These are phyloP conservation scores for Oeneis ivallda DNA, from an alignment of 2,888 invertebrate genomes.

Conservation along the genomic window DNA sequence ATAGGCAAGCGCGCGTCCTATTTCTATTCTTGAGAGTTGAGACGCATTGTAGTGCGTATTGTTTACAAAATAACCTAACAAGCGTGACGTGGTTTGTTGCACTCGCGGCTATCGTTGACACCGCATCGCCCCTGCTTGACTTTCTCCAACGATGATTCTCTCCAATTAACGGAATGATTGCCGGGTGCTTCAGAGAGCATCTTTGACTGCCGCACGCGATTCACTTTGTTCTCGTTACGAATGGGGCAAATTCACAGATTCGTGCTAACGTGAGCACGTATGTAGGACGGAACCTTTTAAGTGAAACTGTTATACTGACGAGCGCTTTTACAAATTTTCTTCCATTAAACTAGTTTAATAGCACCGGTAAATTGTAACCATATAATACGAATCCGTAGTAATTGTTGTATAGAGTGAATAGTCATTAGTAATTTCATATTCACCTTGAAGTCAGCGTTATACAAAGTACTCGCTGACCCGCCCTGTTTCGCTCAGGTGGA, in stretches of 20 bases:
- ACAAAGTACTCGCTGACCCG: too few relatives aligned
- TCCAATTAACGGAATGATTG: constrained; percentile 81
- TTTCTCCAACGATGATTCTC: constrained; percentile 79
- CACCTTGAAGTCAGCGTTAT: too few relatives aligned
- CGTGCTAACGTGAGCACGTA: constrained; percentile 26
- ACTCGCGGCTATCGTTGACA: constrained; percentile 71
- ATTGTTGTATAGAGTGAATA: not conserved
- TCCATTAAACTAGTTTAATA: constrained; percentile 1
- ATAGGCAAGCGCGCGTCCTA: constrained; percentile 2
- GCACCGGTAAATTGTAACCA: not conserved
- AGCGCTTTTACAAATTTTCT: constrained; percentile 2
- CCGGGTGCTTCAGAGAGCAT: constrained; percentile 56
- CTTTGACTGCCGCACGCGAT: constrained; percentile 68
- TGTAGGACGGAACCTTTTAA: constrained; percentile 18
- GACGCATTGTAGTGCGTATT: constrained; percentile 17
- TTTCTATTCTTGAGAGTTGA: constrained; percentile 11
- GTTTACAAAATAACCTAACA: constrained; percentile 32
- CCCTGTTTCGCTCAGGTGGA: too few relatives aligned
- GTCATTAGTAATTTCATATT: not conserved
- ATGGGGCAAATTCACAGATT: constrained; percentile 46
- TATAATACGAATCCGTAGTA: not conserved
- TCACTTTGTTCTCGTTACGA: constrained; percentile 71
- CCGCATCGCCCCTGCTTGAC: constrained; percentile 51
- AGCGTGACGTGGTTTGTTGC: constrained; percentile 62
- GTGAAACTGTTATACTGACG: constrained; percentile 19